Base-by-base conservation (phyloP, 2,888 invertebrate genomes). In the Actias luna region DNA sequence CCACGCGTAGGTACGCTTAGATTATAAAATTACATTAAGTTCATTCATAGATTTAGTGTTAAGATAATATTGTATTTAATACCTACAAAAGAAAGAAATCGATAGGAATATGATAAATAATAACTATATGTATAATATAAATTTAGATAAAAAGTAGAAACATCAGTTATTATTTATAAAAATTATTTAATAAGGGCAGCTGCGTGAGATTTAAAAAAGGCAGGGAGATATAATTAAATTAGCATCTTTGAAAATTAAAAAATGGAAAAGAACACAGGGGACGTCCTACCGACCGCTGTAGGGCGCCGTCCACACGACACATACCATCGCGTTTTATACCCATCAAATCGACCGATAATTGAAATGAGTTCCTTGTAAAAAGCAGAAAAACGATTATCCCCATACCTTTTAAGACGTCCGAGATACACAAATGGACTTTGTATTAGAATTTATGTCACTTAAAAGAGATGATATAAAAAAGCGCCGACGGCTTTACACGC, bases 361-460 rank as follows among this genome's bases (percentile, higher is more conserved):
- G 92, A 92, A 92, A 92, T 91, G 89, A 92, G 92, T 91, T 91
- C 91, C 90, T 88, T 92, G 90, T 91, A 92, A 92, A 92, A 91
- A 88, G 88, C 89, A 89, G 89, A 89, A 89, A 89, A 92, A 89
- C 91, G 89, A 91, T 92, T 92, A 92, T 88, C 88, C 89, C 85
- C 79, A 82, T 92, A 89, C 89, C 92, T 92, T 91, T 92, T 92
- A 91, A 90, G 90, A 89, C 88, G 87, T 87, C 87, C 87, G 91
- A 92, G 92, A 92, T 92, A 92, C 89, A 92, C 91, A 92, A 92
- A 92, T 92, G 92, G 92, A 92, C 85, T 88, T 88, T 90, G 92
- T 91, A 92, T 92, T 92, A 92, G 92, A 91, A 92, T 92, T 92
- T 92, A 92, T 92, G 92, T 92, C 92, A 90, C 91, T 92, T 91